These are phyloP conservation scores for Pyrocoelia pectoralis DNA, from an alignment of 2,888 invertebrate genomes.

Conservation along the genomic window DNA sequence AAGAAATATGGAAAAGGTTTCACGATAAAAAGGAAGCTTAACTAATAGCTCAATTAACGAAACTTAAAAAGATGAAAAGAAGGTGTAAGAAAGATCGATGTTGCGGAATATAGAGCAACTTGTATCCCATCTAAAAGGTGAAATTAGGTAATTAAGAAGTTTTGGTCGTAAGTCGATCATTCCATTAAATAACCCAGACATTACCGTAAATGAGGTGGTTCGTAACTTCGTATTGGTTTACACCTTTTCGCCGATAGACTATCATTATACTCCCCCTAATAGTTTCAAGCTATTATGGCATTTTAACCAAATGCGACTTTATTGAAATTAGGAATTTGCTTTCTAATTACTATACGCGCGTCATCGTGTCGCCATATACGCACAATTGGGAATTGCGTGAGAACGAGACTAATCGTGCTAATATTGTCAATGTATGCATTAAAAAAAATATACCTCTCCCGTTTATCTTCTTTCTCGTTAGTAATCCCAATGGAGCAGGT, in stretches of 20 bases:
- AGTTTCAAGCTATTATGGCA: constrained; percentile 10
- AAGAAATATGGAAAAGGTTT: constrained; percentile 9
- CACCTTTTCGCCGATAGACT: constrained; percentile 28
- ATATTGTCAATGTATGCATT: not conserved
- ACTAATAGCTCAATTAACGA: constrained; percentile 26
- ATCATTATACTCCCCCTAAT: constrained; percentile 17
- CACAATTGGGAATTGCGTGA: not conserved
- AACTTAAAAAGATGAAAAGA: constrained; percentile 15
- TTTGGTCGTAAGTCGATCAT: constrained; percentile 35
- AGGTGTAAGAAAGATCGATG: constrained; percentile 19
- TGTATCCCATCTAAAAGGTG: constrained; percentile 21
- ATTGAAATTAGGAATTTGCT: not conserved
- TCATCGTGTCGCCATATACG: not conserved
- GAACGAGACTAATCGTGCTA: not conserved
- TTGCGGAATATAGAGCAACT: constrained; percentile 19
- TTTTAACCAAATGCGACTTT: not conserved
- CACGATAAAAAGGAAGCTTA: constrained; percentile 21
- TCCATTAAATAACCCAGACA: constrained; percentile 36
- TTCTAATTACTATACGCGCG: constrained; percentile 15
- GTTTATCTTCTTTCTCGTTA: constrained; percentile 14
- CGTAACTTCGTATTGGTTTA: constrained; percentile 33
- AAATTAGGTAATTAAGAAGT: constrained; percentile 38
- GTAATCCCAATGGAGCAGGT: constrained; percentile 14
- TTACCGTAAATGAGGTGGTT: constrained; percentile 35
- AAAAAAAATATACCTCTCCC: not conserved